These are phyloP conservation scores for Pheosia gnoma DNA, from an alignment of 2,888 invertebrate species.

Conservation along the genomic window DNA sequence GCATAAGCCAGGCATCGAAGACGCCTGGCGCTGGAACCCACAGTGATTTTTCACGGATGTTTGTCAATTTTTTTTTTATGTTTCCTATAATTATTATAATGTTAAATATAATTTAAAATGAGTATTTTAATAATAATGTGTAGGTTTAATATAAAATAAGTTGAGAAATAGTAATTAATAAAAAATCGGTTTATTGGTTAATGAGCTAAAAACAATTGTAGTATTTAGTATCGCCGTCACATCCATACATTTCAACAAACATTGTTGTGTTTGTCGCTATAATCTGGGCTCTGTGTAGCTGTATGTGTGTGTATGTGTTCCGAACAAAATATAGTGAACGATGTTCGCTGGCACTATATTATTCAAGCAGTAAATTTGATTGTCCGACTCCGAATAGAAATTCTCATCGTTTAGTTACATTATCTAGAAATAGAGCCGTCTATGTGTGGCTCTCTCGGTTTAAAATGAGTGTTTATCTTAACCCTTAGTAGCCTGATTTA, in stretches of 20 bases:
- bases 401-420: conserved; percentile 47
- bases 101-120: no score
- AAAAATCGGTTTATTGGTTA: no score
- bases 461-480: neutral
- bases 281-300: conserved; percentile 26
- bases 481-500: no score
- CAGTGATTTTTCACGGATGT: no score
- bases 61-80: no score
- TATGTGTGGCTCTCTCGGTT: neutral
- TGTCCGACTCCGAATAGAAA: conserved; percentile 53
- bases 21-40: no score
- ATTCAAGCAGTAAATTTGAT: conserved; percentile 62
- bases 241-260: neutral
- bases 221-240: neutral
- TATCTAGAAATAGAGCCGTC: conserved; percentile 1
- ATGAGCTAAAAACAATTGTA: no score
- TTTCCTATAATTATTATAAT: no score
- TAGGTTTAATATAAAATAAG: no score
- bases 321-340: conserved; percentile 52
- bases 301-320: conserved; percentile 16
- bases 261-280: neutral
- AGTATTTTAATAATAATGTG: no score
- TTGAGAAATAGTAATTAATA: no score
- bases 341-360: conserved; percentile 53
- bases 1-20: no score